Conservation (phyloP, 2,888 invertebrate genomes). For the Anodontia alba region DNA sequence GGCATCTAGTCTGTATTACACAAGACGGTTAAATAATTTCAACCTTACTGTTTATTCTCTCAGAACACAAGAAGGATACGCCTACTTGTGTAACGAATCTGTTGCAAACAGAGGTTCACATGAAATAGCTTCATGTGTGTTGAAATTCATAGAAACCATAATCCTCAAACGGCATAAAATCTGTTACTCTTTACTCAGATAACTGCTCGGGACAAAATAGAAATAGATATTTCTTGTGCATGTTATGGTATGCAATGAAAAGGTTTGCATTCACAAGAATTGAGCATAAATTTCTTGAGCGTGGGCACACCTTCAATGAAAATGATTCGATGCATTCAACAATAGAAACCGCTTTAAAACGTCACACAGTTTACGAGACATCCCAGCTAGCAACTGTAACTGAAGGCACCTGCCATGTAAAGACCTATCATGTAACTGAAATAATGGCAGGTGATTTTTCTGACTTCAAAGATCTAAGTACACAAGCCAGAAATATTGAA, state of each 20-base stretch:
- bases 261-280: neutral
- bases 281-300: neutral
- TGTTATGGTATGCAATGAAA: neutral
- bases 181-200: neutral
- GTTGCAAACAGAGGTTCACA: neutral
- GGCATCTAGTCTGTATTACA: neutral
- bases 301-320: neutral
- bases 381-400: neutral
- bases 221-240: neutral
- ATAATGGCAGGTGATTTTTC: neutral
- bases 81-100: neutral
- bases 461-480: conserved; percentile 11
- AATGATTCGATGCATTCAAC: neutral
- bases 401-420: neutral
- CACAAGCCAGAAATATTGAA: neutral
- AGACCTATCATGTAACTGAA: neutral
- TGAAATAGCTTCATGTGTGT: conserved; percentile 14
- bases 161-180: neutral
- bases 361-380: neutral
- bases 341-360: neutral
- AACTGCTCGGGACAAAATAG: neutral
- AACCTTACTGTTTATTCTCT: neutral
- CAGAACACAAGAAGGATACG: neutral
- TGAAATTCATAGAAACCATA: neutral
- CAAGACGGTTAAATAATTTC: neutral